Conservation (phyloP, 2,113 vertebrate genomes). For the Vidua macroura region DNA sequence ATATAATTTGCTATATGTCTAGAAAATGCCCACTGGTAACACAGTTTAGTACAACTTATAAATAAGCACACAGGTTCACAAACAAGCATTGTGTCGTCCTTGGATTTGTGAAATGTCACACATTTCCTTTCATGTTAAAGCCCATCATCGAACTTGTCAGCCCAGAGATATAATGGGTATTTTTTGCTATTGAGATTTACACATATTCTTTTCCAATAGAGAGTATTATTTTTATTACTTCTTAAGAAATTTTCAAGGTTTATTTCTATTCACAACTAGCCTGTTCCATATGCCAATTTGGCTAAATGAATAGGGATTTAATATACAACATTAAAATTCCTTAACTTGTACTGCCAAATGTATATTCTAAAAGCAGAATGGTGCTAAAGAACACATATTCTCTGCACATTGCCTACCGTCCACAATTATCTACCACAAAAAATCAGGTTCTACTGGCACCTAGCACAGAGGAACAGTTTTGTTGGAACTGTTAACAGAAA, state of each 20-base stretch:
- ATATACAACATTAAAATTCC: not conserved
- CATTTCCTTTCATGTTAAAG: not conserved
- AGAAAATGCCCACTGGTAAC: not conserved
- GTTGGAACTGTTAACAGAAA: not conserved
- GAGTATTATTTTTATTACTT: not conserved
- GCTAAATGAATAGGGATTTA: not conserved
- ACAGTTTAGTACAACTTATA: not conserved
- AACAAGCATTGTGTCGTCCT: not conserved
- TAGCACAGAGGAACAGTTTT: not conserved
- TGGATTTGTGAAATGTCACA: not conserved
- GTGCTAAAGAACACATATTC: not conserved
- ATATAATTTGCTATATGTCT: rapidly evolving
- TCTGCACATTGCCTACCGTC: not conserved
- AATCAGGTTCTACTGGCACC: not conserved
- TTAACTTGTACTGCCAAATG: not conserved
- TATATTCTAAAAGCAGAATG: not conserved
- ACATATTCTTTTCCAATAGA: not conserved
- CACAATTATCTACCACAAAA: not conserved
- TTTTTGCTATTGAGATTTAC: not conserved
- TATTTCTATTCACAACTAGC: not conserved
- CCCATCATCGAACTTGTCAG: not conserved
- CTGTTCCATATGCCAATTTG: not conserved
- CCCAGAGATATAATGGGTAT: not conserved
- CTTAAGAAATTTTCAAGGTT: not conserved
- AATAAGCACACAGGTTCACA: not conserved